These are phyloP conservation scores for Bos taurus DNA, from an alignment of 2,113 vertebrate species.

Conservation along the genomic window DNA sequence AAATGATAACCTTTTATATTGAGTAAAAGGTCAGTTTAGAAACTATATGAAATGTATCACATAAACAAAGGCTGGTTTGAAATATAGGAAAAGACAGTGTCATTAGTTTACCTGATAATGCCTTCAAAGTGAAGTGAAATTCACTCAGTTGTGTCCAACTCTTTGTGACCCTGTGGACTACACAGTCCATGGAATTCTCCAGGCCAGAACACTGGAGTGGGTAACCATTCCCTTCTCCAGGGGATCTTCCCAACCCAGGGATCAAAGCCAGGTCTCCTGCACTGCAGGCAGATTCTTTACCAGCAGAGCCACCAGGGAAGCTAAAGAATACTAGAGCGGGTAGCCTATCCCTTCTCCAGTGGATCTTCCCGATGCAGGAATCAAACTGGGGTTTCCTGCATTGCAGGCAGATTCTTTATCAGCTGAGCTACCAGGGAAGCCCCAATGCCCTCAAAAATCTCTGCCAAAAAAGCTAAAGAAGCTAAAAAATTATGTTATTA, in stretches of 20 bases:
- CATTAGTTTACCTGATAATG: neutral
- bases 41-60: neutral
- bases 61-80: neutral
- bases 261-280: neutral
- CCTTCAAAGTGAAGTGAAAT: neutral
- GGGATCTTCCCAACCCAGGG: neutral
- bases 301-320: neutral
- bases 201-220: neutral
- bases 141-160: neutral
- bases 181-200: neutral
- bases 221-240: neutral
- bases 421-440: neutral
- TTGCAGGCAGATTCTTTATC: neutral
- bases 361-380: neutral
- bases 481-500: neutral
- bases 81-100: neutral
- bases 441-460: neutral
- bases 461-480: neutral
- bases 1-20: conserved; percentile 22
- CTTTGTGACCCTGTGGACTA: neutral
- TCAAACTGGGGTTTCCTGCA: neutral
- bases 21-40: neutral
- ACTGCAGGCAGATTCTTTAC: neutral
- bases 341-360: neutral
- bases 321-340: neutral